These are phyloP conservation scores for Drosophila sp. DNA, from an alignment of 1,140 invertebrate species.

Conservation along the genomic window DNA sequence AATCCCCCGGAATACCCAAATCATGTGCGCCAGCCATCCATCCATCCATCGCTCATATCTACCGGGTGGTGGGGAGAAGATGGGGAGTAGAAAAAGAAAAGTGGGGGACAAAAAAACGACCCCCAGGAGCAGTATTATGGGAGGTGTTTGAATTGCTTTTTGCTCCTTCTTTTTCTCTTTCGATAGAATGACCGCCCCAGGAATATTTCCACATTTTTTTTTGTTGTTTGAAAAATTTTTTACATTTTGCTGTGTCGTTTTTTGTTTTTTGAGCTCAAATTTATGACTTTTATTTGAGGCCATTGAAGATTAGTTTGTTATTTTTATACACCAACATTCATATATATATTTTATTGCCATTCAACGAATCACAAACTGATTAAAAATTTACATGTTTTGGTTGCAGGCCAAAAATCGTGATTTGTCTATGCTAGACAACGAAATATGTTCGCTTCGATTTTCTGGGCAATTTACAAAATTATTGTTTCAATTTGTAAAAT, in stretches of 20 bases:
- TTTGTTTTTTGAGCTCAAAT: conserved; percentile 42
- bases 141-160: background rate
- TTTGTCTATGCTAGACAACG: conserved; percentile 20
- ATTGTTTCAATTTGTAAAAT: background rate
- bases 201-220: conserved; percentile 17
- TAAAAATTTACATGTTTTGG: conserved; percentile 46
- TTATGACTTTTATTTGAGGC: conserved; percentile 66
- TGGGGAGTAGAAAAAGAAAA: background rate
- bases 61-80: background rate
- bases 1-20: conserved; percentile 38
- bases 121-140: too few species aligned
- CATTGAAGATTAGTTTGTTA: conserved; percentile 66
- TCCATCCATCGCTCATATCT: conserved; percentile 60
- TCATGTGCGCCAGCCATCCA: conserved; percentile 60
- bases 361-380: conserved; percentile 65
- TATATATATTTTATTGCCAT: conserved; percentile 19
- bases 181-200: conserved; percentile 34
- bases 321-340: background rate
- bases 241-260: conserved; percentile 11
- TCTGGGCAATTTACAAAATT: background rate
- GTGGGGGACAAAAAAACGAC: conserved; percentile 14
- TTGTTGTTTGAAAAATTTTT: conserved; percentile 18
- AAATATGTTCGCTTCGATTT: background rate
- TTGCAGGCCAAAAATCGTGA: conserved; percentile 32
- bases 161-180: conserved; percentile 25